Base-by-base conservation (phyloP, 2,113 vertebrate genomes). In the Phodopus roborovskii region DNA sequence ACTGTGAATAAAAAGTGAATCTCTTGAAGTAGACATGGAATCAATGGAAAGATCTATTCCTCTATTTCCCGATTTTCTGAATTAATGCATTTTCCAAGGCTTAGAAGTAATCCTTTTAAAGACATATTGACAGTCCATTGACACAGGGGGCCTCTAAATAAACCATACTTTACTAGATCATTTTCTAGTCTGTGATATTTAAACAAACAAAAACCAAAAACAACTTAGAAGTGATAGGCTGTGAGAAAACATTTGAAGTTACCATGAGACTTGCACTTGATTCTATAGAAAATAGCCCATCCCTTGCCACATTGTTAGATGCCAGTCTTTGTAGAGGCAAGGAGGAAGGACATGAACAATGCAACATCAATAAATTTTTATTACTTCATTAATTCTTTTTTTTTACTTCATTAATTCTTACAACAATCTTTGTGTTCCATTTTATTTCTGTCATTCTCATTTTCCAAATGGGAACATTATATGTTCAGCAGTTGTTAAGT, bases 401-500 rank as follows among this genome's bases (percentile, higher is more conserved):
- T 15, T 53, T 48, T 85, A 39, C 64, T 56, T 92, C 83, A 8
- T 68, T 88, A 85, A 91, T 82, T 94, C 60, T 95, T 36, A 77
- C 3, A 56, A 36, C 2, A 48, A 10, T 60, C 5, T 90, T 39
- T 77, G 62, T 93, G 45, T 42, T 95, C 48, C 68, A 16, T 95
- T 45, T 83, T 91, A 62, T 68, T 86, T 92, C 92, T 92, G 45
- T 93, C 33, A 92, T 75, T n/a, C 16, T 56, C 7, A 12, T 94
- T 96, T 92, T 95, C 39, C 24, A 91, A 22, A 28, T 81, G 50
- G 81, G 79, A 62, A 93, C 91, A 36, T 50, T 77, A 0, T 11
- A 87, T 11, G 26, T 91, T 94, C 19, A 88, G 5, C 19, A 93
- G 39, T 11, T 78, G 13, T 39, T 71, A 50, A 53, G 45, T 66